Evolutionary conservation across 2,113 vertebrate genomes (phyloP).

Genomic region (Chlorodrepanis virens): DNA sequence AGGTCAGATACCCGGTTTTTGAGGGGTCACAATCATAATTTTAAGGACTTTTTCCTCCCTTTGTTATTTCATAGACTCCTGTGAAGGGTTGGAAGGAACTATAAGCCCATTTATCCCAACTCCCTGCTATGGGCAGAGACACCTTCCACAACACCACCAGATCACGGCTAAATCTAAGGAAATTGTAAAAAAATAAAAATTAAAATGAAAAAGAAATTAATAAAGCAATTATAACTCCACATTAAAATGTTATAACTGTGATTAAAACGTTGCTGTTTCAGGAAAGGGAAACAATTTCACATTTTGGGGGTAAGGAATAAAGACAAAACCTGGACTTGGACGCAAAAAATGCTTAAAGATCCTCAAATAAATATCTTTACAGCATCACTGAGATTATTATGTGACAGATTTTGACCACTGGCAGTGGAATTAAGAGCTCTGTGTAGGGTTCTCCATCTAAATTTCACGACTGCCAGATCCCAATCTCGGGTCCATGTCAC

Average conservation of each 20-base stretch:
- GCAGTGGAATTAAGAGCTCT: not conserved
- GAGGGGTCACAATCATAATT: not conserved
- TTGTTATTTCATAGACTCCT: not conserved
- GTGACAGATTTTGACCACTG: not conserved
- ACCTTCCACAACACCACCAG: not conserved
- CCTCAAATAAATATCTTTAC: not conserved
- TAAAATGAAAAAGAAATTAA: not conserved
- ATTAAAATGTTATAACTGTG: not conserved
- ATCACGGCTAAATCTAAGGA: not conserved
- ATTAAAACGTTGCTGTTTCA: fast-evolving
- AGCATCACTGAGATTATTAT: not conserved
- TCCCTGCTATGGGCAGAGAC: not conserved
- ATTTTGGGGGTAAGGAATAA: not conserved
- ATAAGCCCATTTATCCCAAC: not conserved
- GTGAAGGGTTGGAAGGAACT: not conserved
- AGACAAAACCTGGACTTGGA: not conserved
- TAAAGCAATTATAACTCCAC: not conserved
- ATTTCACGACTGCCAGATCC: not conserved
- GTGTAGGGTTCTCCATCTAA: not conserved
- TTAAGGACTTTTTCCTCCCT: not conserved
- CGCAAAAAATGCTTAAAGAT: not conserved
- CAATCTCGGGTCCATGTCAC: not conserved
- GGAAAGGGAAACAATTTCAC: not conserved
- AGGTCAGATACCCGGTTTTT: not conserved
- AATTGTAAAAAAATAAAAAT: not conserved